phyloP scores from a whole-genome alignment of 2,797 vertebrate species.

The Taeniopygia guttata region DNA sequence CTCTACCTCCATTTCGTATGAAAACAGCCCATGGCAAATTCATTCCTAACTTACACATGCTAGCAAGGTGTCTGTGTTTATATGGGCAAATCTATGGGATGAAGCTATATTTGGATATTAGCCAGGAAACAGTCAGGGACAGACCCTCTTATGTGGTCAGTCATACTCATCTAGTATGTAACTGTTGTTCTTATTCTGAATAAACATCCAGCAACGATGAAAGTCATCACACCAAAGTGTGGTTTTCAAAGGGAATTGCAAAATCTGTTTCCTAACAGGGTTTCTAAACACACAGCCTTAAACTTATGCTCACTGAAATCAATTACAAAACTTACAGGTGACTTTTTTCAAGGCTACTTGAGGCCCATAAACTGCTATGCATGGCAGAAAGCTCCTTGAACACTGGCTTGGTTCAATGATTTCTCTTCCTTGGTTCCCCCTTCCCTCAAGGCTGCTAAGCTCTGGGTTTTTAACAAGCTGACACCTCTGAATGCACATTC shows the following conservation, averaged over 20 bases:
- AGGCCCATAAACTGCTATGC: neutral
- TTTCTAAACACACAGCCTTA: neutral
- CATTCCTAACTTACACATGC: neutral
- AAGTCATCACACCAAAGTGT: neutral
- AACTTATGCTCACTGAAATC: neutral
- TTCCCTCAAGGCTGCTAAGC: neutral
- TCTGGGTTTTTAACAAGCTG: slow-evolving; percentile 40
- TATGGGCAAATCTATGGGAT: neutral
- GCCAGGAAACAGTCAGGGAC: neutral
- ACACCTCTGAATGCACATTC: slow-evolving; percentile 41
- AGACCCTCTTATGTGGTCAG: slow-evolving; percentile 11
- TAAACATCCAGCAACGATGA: neutral
- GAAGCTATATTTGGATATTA: slow-evolving; percentile 39
- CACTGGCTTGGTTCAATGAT: neutral
- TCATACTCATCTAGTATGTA: neutral
- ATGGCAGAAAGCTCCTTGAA: neutral
- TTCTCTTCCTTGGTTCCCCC: neutral
- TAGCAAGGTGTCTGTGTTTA: slow-evolving; percentile 49
- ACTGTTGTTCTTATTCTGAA: slow-evolving; percentile 15
- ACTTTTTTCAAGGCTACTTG: neutral
- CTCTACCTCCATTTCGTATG: neutral
- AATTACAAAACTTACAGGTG: neutral
- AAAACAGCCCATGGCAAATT: neutral
- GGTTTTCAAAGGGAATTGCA: slow-evolving; percentile 14
- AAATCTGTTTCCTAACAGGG: neutral